phyloP scores from a whole-genome alignment of 2,797 vertebrate species.

The Tiaroga cobitis region DNA sequence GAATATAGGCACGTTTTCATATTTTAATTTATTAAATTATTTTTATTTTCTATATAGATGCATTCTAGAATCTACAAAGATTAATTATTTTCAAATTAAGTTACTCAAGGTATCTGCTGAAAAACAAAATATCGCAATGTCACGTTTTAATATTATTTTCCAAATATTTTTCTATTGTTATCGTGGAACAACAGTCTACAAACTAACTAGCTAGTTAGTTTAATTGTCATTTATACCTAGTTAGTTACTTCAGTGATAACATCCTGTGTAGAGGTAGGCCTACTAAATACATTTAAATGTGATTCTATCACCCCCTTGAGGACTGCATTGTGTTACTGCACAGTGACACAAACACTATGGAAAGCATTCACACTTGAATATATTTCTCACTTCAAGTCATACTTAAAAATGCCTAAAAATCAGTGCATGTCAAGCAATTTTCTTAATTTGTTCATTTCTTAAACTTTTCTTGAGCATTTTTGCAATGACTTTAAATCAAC shows the following conservation, averaged over 20 bases:
- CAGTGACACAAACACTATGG: neutral
- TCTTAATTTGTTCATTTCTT: too few species aligned
- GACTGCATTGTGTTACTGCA: neutral
- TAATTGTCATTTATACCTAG: neutral
- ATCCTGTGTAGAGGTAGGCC: neutral
- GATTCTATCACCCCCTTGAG: neutral
- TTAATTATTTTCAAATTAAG: neutral
- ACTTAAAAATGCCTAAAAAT: neutral
- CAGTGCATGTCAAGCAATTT: neutral
- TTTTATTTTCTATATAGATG: neutral
- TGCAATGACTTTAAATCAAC: neutral
- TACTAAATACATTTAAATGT: neutral
- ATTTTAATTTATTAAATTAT: neutral
- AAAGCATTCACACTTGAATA: neutral
- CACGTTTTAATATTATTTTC: neutral
- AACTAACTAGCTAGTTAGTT: constrained; percentile 1
- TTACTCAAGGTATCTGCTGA: neutral
- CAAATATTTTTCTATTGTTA: neutral
- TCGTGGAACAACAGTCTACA: neutral
- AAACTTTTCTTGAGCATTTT: neutral
- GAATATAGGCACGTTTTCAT: too few species aligned
- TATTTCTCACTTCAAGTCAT: neutral
- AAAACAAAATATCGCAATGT: neutral
- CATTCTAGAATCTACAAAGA: neutral
- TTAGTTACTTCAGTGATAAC: neutral